A percentile compares a stretch with the other conserved stretches of the same genome.
phyloP scores from a whole-genome alignment of 2,888 invertebrate species.

The Nebria salina region DNA sequence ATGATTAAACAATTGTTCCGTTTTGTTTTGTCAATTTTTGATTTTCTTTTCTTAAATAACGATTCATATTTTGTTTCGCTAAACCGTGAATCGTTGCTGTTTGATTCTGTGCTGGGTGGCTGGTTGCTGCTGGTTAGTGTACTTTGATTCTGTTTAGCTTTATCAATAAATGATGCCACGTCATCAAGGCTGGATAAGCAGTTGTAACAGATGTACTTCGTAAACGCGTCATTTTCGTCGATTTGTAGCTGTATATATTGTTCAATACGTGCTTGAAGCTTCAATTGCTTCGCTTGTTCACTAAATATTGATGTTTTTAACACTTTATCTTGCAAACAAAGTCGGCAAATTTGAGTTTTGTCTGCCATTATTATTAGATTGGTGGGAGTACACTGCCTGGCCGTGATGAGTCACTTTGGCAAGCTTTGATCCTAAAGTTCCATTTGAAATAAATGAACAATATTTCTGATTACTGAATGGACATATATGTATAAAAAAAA shows the following conservation, averaged over 20 bases:
- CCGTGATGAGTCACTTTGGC: background rate
- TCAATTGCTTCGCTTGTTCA: conserved; percentile 24
- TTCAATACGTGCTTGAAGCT: conserved; percentile 25
- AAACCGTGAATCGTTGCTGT: conserved; percentile 18
- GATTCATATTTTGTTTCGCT: background rate
- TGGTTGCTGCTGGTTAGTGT: background rate
- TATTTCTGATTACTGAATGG: too few relatives aligned
- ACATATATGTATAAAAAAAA: too few relatives aligned
- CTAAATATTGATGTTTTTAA: conserved; percentile 32
- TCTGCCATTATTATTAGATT: background rate
- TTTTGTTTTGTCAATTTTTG: background rate
- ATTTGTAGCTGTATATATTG: conserved; percentile 20
- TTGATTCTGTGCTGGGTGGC: background rate
- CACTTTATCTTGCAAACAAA: conserved; percentile 31
- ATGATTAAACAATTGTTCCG: conserved; percentile 20
- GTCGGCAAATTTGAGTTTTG: conserved; percentile 23
- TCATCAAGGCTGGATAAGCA: conserved; percentile 24
- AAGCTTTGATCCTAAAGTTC: background rate
- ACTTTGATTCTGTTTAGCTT: conserved; percentile 20
- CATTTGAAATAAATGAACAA: background rate
- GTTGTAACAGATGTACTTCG: conserved; percentile 33
- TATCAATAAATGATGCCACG: conserved; percentile 14
- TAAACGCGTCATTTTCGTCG: conserved; percentile 16
- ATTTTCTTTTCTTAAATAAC: background rate
- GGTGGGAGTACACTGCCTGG: background rate